Base-by-base conservation (phyloP, 2,888 invertebrate genomes). In the Stenurella melanura region DNA sequence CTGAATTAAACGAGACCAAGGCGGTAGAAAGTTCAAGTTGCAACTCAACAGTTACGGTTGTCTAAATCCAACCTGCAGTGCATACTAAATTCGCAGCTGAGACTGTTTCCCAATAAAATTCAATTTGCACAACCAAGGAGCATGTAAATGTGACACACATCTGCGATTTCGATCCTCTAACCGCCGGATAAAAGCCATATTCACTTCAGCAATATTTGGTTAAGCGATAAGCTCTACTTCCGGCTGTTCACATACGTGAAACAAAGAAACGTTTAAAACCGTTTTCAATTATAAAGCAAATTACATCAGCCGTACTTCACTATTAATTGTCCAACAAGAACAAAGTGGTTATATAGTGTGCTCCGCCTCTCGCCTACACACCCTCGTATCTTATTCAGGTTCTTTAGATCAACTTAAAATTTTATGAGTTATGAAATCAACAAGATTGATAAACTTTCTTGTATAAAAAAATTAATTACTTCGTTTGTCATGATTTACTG, bases 21-120 rank as follows among this genome's bases (percentile, higher is more conserved):
- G 5, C 50, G 2, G 4, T 15, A 15, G 11, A 50, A 50, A 50
- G n/a, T 50, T 50, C 12, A 7, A 50, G 50, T 50, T 50, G 50
- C 50, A 50, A n/a, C 50, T 50, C 50, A n/a, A 50, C 50, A 50
- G 50, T n/a, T 50, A 50, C 50, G 50, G 50, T 50, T 50, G 50
- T 50, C 50, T 50, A 15, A 50, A 50, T 50, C 7, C 50, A n/a
- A 12, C n/a, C 4, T 50, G 50, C 50, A 50, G n/a, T n/a, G 50
- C 50, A 50, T n/a, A 50, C 50, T 50, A 50, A n/a, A 50, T 42
- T 42, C 42, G 42, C 50, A 50, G n/a, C 50, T 50, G 50, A 50
- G 15, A 50, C n/a, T n/a, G n/a, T 50, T 50, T 50, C 50, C n/a
- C 50, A 15, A 50, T 50, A 50, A 50, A 50, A 50, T 50, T 50